Percentiles rank a stretch among this genome's conserved stretches.
These are phyloP conservation scores for Melospiza georgiana DNA, from an alignment of 2,113 vertebrate species.

Conservation along the genomic window DNA sequence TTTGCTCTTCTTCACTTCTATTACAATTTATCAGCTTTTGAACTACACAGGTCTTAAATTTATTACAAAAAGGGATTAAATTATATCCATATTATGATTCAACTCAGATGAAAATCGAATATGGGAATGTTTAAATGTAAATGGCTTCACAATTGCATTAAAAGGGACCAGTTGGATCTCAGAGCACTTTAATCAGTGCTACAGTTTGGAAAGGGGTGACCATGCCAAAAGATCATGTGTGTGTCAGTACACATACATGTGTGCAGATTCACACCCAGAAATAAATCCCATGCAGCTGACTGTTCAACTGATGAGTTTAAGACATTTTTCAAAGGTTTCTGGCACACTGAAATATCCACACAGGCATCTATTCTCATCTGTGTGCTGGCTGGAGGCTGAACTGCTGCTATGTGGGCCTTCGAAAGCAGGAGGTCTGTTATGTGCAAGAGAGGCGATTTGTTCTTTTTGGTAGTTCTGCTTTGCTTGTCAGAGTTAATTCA, in stretches of 20 bases:
- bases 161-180: not conserved
- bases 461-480: not conserved
- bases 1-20: not conserved
- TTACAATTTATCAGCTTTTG: not conserved
- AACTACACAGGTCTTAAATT: conserved; percentile 5
- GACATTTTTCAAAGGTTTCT: not conserved
- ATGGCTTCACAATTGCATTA: not conserved
- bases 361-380: not conserved
- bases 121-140: not conserved
- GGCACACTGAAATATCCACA: not conserved
- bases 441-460: not conserved
- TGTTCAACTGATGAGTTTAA: not conserved
- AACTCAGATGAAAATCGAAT: not conserved
- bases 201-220: not conserved
- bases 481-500: not conserved
- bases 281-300: not conserved
- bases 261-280: not conserved
- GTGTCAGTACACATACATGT: not conserved
- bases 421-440: not conserved
- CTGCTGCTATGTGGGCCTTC: not conserved
- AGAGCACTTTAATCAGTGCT: not conserved
- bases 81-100: not conserved
- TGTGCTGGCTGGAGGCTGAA: not conserved
- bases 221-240: not conserved
- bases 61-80: conserved; percentile 9